A percentile compares a stretch with the other conserved stretches of the same genome.
These are phyloP conservation scores for Mustela nigripes DNA, from an alignment of 2,113 vertebrate species.

Conservation along the genomic window DNA sequence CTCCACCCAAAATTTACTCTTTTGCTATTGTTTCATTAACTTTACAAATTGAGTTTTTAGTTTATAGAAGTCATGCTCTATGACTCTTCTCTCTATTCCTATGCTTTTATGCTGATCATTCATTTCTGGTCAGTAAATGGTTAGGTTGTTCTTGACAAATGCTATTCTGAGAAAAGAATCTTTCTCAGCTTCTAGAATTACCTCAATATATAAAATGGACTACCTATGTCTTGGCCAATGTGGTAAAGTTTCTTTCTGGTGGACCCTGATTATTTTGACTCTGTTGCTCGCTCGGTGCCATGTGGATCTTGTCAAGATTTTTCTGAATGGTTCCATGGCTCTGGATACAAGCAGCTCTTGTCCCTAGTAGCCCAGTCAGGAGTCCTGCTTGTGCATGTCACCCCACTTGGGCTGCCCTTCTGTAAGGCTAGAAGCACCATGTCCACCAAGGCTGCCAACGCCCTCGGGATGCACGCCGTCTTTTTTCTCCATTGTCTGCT, in stretches of 20 bases:
- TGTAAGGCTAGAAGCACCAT: not conserved
- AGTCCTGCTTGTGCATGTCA: not conserved
- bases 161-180: not conserved
- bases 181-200: not conserved
- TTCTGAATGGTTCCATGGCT: not conserved
- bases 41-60: not conserved
- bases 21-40: not conserved
- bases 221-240: not conserved
- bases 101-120: not conserved
- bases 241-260: slow-evolving; percentile 11
- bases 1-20: not conserved
- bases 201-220: not conserved
- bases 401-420: not conserved
- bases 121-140: not conserved
- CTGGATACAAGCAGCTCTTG: not conserved
- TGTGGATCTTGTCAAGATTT: not conserved
- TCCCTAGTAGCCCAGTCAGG: not conserved
- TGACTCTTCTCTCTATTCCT: not conserved
- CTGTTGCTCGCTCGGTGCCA: slow-evolving; percentile 20
- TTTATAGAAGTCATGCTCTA: slow-evolving; percentile 48
- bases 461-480: not conserved
- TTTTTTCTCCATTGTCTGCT: not conserved
- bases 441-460: not conserved
- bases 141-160: not conserved
- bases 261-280: not conserved